phyloP scores from a whole-genome alignment of 2,888 invertebrate genomes.

The Drosophila rubida region DNA sequence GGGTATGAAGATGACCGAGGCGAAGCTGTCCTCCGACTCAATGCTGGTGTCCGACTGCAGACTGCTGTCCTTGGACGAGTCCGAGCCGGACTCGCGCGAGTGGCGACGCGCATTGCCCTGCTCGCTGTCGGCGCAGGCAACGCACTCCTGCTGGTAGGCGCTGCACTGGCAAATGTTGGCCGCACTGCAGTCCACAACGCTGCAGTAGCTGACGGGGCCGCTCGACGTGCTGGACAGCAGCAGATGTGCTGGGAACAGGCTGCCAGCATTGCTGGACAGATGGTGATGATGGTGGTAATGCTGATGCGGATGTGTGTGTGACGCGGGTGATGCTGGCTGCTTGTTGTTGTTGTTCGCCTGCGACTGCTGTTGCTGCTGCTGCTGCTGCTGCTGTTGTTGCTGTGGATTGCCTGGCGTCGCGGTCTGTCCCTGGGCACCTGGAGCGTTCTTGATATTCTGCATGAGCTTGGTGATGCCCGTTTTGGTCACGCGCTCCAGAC shows the following conservation, averaged over 20 bases:
- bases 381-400: conserved; percentile 42
- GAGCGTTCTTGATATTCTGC: conserved; percentile 90
- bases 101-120: conserved; percentile 88
- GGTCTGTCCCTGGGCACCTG: conserved; percentile 49
- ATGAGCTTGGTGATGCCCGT: conserved; percentile 93
- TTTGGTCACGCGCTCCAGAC: conserved; percentile 93
- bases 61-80: conserved; percentile 94
- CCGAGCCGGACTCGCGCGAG: conserved; percentile 94
- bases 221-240: conserved; percentile 55
- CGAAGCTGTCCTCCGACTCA: conserved; percentile 96
- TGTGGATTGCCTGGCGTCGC: conserved; percentile 6
- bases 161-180: conserved; percentile 76
- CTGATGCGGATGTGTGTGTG: conserved; percentile 52
- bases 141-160: conserved; percentile 76
- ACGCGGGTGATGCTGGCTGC: conserved; percentile 46
- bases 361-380: conserved; percentile 4
- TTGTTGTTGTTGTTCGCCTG: conserved; percentile 42
- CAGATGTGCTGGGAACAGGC: conserved; percentile 50
- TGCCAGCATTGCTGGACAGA: conserved; percentile 32
- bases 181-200: conserved; percentile 81
- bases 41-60: conserved; percentile 97
- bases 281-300: conserved; percentile 71
- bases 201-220: conserved; percentile 81
- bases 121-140: conserved; percentile 66
- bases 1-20: conserved; percentile 96